These are phyloP conservation scores for Ophioderma brevispina DNA, from an alignment of 35 echinoderm and acorn worm species.

Conservation along the genomic window DNA sequence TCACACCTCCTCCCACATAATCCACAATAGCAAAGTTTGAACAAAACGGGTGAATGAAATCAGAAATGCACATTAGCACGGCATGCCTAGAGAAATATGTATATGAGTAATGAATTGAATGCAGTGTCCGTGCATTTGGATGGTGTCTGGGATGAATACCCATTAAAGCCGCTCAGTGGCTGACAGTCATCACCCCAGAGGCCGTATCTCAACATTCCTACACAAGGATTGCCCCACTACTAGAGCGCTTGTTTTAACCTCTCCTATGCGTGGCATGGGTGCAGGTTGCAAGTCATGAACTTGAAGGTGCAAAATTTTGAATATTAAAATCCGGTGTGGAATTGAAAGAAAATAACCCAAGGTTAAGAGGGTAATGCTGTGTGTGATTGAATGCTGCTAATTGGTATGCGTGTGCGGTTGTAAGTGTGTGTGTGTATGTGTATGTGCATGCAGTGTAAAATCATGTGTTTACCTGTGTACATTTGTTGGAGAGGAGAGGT, in stretches of 20 bases:
- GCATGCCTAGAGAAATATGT: not conserved
- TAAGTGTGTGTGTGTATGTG: too few species aligned
- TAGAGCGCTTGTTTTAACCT: not conserved
- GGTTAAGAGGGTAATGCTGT: too few species aligned
- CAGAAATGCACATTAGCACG: not conserved
- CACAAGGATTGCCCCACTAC: not conserved
- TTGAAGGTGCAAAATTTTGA: too few species aligned
- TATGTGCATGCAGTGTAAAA: too few species aligned
- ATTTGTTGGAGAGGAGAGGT: too few species aligned
- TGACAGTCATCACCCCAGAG: not conserved
- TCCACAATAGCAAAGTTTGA: not conserved
- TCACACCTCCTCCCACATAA: not conserved
- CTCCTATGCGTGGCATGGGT: not conserved
- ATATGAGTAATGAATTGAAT: conserved; percentile 10
- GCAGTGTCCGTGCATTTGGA: not conserved
- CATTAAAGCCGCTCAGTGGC: not conserved
- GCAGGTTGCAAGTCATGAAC: too few species aligned
- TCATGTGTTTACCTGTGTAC: too few species aligned
- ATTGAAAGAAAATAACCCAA: too few species aligned
- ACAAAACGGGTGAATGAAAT: not conserved
- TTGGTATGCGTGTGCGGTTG: too few species aligned
- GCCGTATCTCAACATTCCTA: not conserved
- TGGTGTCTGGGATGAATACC: not conserved
- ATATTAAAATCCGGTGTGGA: too few species aligned
- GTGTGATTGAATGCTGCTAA: too few species aligned